Evolutionary conservation across 2,797 vertebrate genomes (phyloP).

Genomic region (Enteromius treurensis): DNA sequence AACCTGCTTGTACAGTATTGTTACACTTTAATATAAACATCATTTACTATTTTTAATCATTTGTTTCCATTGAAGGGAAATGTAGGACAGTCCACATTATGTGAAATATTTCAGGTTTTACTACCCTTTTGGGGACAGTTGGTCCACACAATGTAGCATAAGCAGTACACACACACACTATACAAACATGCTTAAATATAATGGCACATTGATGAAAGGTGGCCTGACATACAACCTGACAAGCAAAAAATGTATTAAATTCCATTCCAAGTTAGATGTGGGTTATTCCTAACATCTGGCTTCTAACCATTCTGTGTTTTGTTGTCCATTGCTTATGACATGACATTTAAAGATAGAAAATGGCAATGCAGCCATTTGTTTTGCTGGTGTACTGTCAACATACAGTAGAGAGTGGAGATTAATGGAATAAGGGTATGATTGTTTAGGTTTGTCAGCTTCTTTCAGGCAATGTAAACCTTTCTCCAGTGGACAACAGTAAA

Average conservation of each 20-base stretch:
- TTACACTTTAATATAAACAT: too few species aligned
- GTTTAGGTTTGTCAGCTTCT: conserved; percentile 4
- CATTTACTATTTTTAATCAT: too few species aligned
- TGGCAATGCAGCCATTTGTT: conserved; percentile 3
- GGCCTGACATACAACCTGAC: not conserved
- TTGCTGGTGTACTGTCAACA: not conserved
- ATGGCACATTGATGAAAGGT: not conserved
- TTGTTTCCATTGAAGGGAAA: too few species aligned
- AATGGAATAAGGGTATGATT: not conserved
- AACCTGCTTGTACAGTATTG: too few species aligned
- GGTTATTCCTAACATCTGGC: not conserved
- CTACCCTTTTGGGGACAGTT: too few species aligned
- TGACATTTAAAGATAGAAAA: not conserved
- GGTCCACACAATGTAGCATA: too few species aligned
- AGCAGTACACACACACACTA: not conserved
- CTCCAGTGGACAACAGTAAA: not conserved
- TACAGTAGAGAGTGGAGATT: not conserved
- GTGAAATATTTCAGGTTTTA: too few species aligned
- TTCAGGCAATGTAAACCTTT: not conserved
- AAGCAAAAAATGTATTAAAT: not conserved
- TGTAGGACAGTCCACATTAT: too few species aligned
- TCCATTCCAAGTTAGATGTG: not conserved
- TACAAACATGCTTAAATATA: conserved; percentile 10
- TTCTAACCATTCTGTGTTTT: not conserved
- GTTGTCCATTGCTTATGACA: not conserved